Percentiles rank a stretch among this genome's conserved stretches.
These are phyloP conservation scores for Alentia gelatinosa DNA, from an alignment of 2,888 invertebrate species.

Conservation along the genomic window DNA sequence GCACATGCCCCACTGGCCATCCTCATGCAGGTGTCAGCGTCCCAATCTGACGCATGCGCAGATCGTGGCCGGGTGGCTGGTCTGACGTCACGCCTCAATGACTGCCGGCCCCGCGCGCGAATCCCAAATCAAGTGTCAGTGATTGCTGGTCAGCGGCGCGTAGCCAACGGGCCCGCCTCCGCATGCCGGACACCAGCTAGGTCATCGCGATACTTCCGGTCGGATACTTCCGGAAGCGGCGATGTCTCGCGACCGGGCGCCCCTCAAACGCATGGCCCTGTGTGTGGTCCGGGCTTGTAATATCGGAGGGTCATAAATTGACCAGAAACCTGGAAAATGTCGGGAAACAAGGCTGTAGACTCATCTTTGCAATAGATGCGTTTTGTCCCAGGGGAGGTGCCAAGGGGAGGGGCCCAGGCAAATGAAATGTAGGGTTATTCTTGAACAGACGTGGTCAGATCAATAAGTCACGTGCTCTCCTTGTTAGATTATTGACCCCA, in stretches of 20 bases:
- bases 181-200: conserved; percentile 32
- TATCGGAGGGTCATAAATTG: neutral
- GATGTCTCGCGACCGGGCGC: neutral
- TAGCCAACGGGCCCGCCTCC: neutral
- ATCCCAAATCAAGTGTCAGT: conserved; percentile 45
- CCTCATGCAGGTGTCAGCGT: conserved; percentile 37
- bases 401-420: no score
- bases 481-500: no score
- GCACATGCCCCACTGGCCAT: neutral
- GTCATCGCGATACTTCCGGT: conserved; percentile 39
- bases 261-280: neutral
- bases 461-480: neutral
- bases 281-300: neutral
- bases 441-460: neutral
- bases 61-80: conserved; percentile 8
- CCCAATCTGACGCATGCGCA: conserved; percentile 5
- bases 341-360: conserved; percentile 1
- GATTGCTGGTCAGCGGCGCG: neutral
- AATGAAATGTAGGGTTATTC: neutral
- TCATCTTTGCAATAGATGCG: no score
- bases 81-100: neutral
- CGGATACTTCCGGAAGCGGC: neutral
- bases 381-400: no score
- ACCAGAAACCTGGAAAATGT: conserved; percentile 28
- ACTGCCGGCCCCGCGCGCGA: neutral